Conservation (phyloP, 2,797 vertebrate species). For the Phataginus tetradactyla region DNA sequence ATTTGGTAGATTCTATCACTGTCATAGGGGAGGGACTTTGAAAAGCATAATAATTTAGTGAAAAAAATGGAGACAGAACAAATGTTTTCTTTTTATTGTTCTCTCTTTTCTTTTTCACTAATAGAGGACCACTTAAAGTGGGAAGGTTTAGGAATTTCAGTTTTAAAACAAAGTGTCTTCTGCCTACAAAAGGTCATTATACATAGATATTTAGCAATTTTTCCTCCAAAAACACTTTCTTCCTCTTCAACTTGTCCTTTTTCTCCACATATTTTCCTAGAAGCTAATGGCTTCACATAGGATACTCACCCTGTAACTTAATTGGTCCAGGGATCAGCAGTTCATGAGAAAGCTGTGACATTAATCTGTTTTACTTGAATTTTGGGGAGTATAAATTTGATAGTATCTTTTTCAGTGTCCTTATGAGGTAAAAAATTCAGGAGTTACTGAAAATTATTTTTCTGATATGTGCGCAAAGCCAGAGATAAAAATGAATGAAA, state of each 20-base stretch:
- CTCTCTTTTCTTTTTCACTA: background rate
- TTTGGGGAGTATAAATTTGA: background rate
- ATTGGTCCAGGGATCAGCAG: background rate
- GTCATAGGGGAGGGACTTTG: background rate
- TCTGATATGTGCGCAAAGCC: background rate
- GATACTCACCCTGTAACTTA: background rate
- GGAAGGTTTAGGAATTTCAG: background rate
- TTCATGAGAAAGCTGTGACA: background rate
- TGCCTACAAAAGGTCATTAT: background rate
- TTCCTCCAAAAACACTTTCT: background rate
- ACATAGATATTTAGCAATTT: background rate
- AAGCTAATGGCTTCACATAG: background rate
- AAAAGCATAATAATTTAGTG: background rate
- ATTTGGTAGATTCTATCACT: background rate
- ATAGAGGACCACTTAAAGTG: background rate
- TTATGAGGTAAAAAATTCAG: background rate
- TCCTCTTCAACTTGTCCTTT: background rate
- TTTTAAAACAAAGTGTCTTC: background rate
- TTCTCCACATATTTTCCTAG: background rate
- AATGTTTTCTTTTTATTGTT: background rate
- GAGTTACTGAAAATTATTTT: background rate
- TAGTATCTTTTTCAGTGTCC: background rate
- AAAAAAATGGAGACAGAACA: background rate
- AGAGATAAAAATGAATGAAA: background rate
- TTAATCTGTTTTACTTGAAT: background rate